These are phyloP conservation scores for Ephialtes manifestator DNA, from an alignment of 2,888 invertebrate genomes.

Conservation along the genomic window DNA sequence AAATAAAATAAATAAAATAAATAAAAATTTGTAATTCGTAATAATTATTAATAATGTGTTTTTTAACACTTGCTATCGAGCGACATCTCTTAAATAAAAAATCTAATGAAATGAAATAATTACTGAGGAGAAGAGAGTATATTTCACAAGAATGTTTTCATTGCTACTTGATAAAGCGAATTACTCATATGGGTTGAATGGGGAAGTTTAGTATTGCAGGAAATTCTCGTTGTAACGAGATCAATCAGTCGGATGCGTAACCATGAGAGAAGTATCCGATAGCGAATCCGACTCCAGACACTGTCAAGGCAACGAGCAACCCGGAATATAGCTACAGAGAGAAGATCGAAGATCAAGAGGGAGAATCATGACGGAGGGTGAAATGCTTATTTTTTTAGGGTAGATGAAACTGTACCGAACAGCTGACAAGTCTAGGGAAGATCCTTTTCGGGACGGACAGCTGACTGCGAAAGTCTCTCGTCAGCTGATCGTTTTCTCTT, in stretches of 20 bases:
- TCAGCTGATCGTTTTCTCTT: slow-evolving; percentile 65
- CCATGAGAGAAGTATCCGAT: slow-evolving; percentile 47
- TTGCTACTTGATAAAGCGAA: background rate
- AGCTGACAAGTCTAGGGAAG: slow-evolving; percentile 60
- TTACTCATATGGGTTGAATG: background rate
- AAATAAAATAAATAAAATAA: too few relatives aligned
- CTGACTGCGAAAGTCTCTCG: slow-evolving; percentile 62
- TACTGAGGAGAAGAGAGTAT: background rate
- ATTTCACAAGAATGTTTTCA: background rate
- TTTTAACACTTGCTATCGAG: too few relatives aligned
- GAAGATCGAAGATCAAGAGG: slow-evolving; percentile 33
- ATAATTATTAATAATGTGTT: too few relatives aligned
- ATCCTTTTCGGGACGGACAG: slow-evolving; percentile 59
- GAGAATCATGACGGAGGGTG: slow-evolving; percentile 36
- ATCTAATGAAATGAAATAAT: background rate
- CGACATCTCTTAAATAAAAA: too few relatives aligned
- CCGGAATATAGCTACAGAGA: background rate
- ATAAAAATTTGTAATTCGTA: too few relatives aligned
- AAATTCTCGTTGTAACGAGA: slow-evolving; percentile 46
- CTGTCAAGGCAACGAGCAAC: slow-evolving; percentile 29
- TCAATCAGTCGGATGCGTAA: slow-evolving; percentile 49
- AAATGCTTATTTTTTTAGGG: slow-evolving; percentile 25
- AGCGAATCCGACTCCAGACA: slow-evolving; percentile 41
- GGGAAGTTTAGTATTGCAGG: background rate
- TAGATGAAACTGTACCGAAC: slow-evolving; percentile 54